Conservation (phyloP, 1,140 invertebrate species). For the Solen grandis region DNA sequence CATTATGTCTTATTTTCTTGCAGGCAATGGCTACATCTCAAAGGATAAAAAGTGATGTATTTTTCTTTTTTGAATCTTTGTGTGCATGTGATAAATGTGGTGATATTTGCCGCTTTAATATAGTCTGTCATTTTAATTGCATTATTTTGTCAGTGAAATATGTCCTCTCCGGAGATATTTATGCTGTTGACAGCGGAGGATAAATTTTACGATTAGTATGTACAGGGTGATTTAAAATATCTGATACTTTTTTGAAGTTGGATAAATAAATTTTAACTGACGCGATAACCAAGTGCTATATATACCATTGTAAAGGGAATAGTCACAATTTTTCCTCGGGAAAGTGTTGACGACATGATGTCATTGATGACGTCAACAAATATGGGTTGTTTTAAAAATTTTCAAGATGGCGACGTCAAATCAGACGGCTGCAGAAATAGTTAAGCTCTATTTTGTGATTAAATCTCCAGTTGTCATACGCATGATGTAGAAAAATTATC, state of each 20-base stretch:
- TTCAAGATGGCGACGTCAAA: neutral
- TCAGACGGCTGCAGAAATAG: neutral
- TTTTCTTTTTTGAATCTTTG: no score
- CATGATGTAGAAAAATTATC: neutral
- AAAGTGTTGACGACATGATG: neutral
- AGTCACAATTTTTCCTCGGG: neutral
- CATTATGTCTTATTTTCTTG: no score
- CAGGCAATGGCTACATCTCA: no score
- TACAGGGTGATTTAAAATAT: neutral
- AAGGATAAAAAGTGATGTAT: no score
- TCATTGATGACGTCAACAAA: neutral
- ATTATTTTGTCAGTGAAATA: no score
- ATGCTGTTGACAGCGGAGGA: no score
- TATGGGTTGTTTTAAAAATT: neutral
- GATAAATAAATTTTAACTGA: neutral
- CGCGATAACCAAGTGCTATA: neutral
- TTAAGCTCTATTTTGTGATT: neutral
- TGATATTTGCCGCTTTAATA: no score
- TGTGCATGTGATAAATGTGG: no score
- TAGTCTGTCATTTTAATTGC: no score
- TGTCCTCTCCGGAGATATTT: no score
- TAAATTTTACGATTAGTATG: no score
- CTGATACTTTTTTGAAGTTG: neutral
- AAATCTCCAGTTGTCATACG: neutral
- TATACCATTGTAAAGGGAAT: neutral